Evolutionary conservation across 2,113 vertebrate species (phyloP).

Genomic region (Siniperca knerii): DNA sequence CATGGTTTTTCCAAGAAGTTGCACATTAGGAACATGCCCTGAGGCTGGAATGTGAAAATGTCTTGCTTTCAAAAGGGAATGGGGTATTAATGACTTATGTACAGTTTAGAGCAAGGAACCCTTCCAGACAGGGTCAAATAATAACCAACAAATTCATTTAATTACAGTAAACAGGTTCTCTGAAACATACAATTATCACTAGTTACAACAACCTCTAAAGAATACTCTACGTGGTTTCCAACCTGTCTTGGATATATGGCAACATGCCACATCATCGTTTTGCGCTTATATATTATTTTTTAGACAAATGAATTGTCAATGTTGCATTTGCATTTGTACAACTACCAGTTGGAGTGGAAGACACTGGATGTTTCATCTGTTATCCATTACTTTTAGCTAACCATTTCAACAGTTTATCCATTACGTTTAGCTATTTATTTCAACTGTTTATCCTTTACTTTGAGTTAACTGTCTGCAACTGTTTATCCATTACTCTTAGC

Average conservation of each 20-base stretch:
- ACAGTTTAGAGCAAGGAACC: not conserved
- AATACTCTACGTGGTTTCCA: not conserved
- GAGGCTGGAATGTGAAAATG: conserved; percentile 32
- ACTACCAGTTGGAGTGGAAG: too few relatives aligned
- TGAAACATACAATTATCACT: not conserved
- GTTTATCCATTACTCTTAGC: not conserved
- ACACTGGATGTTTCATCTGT: not conserved
- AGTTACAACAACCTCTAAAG: not conserved
- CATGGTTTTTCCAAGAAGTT: conserved; percentile 29
- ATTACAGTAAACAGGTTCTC: not conserved
- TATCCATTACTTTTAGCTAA: too few relatives aligned
- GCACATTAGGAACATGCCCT: conserved; percentile 35
- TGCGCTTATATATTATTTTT: not conserved
- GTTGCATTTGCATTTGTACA: too few relatives aligned
- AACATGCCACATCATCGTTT: not conserved
- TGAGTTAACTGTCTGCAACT: too few relatives aligned
- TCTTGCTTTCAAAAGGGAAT: conserved; percentile 24
- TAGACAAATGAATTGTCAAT: not conserved
- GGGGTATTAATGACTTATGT: conserved; percentile 16
- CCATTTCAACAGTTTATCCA: too few relatives aligned
- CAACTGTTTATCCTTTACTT: too few relatives aligned
- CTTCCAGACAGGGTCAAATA: not conserved
- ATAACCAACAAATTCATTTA: not conserved
- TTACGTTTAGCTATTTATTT: too few relatives aligned
- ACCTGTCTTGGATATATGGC: not conserved